These are phyloP conservation scores for Nephrotoma appendiculata DNA, from an alignment of 2,888 invertebrate species.

Conservation along the genomic window DNA sequence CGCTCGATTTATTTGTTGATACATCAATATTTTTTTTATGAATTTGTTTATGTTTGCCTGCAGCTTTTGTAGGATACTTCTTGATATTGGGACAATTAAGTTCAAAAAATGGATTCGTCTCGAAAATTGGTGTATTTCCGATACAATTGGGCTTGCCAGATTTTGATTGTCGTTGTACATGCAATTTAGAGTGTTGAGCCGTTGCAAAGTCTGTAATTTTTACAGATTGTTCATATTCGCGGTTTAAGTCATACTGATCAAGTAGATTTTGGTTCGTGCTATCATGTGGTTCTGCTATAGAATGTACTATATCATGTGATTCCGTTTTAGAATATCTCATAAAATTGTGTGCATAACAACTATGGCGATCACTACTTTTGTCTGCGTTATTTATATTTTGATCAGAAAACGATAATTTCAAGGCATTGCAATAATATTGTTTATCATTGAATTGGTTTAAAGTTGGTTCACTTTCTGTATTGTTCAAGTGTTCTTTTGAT, in stretches of 20 bases:
- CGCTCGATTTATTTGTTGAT: no score
- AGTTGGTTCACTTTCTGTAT: neutral
- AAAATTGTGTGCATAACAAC: neutral
- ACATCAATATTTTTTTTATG: neutral
- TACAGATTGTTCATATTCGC: neutral
- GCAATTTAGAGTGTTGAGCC: neutral
- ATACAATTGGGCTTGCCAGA: neutral
- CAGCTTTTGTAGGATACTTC: neutral
- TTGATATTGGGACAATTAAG: neutral
- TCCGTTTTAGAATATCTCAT: neutral
- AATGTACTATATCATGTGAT: neutral
- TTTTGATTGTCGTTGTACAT: neutral
- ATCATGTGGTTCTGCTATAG: neutral
- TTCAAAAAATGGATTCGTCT: neutral
- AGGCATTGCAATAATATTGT: neutral
- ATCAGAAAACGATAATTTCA: conserved; percentile 6
- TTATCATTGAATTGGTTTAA: neutral
- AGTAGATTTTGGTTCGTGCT: neutral
- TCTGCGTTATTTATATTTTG: neutral
- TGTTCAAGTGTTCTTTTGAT: neutral
- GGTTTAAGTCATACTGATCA: neutral
- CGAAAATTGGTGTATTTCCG: neutral
- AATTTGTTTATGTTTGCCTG: neutral
- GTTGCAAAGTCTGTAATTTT: neutral
- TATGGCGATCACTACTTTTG: neutral